Evolutionary conservation across 2,113 vertebrate species (phyloP), one percentile per base, ranked within the genome.

Genomic region (Geococcyx californianus): DNA sequence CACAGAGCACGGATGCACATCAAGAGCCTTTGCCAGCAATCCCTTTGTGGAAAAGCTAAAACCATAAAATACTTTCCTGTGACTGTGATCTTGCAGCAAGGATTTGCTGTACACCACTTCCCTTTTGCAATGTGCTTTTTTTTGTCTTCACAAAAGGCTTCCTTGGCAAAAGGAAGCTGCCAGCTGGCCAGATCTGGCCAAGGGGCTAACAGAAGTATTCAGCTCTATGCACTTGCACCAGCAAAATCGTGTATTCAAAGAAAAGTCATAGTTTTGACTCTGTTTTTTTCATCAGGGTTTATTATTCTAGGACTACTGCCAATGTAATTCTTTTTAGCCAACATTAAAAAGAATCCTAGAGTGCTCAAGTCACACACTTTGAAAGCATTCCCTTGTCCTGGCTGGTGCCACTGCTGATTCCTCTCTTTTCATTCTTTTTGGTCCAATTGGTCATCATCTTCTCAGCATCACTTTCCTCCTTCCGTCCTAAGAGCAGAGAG

Each of bases 61-160:
- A 69, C 67, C 9, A 10, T 70, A 93, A 89, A 94, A 78, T 33
- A 68, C 64, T 93, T 94, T 58, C 74, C 6, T 0, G 3, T 68
- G 68, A 60, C 89, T 91, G 47, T 90, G 91, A 87, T 95, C 89
- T 95, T 82, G 81, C 84, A 89, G 77, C 54, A 79, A 82, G 80
- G 69, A 87, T 95, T 92, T 94, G 87, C 89, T 89, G 66, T 89
- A 54, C 51, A 54, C 82, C 54, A 87, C 79, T 89, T 94, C 89
- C 66, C 28, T 87, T 80, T 58, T 78, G 72, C 78, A 84, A 19
- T 87, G 33, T 55, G 90, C 63, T 87, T 79, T 88, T 94, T 95
- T 90, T 94, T 9, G 58, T 92, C 91, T 89, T 93, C 87, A 96
- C 87, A 95, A 96, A 96, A 96, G 69, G 69, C 92, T 94, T 84